These are phyloP conservation scores for Nematostella vectensis DNA, from an alignment of 92 coral and sea anemone genomes.

Conservation along the genomic window DNA sequence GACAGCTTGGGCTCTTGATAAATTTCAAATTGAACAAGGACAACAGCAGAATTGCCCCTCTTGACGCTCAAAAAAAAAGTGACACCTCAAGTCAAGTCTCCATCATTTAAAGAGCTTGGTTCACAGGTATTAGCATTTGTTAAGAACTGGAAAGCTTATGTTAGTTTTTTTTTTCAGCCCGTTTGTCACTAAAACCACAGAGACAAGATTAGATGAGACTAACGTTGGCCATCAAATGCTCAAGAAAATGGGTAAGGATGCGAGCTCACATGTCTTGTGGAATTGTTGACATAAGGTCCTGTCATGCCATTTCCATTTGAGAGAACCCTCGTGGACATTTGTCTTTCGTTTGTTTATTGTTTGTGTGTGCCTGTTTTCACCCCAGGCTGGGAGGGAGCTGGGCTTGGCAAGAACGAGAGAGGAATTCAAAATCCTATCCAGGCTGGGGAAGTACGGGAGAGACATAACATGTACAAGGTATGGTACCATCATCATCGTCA, in stretches of 20 bases:
- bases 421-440: slow-evolving; percentile 94
- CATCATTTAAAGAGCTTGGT: too few relatives aligned
- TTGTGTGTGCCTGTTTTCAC: background rate
- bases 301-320: background rate
- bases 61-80: too few relatives aligned
- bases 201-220: slow-evolving; percentile 77
- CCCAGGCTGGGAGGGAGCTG: slow-evolving; percentile 98
- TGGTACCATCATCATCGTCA: background rate
- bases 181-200: slow-evolving; percentile 45
- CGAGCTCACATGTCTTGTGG: background rate
- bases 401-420: slow-evolving; percentile 79
- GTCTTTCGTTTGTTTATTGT: background rate
- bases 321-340: background rate
- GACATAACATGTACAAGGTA: slow-evolving; percentile 92
- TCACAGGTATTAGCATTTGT: too few relatives aligned
- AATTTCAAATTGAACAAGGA: too few relatives aligned
- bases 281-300: too few relatives aligned
- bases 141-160: too few relatives aligned
- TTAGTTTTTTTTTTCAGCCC: slow-evolving; percentile 55
- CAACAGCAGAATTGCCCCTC: too few relatives aligned
- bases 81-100: too few relatives aligned
- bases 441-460: slow-evolving; percentile 85
- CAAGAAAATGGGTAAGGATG: slow-evolving; percentile 85
- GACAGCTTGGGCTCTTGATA: too few relatives aligned
- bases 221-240: slow-evolving; percentile 92